Evolutionary conservation across 2,113 vertebrate genomes (phyloP).

Genomic region (Serilophus lunatus): DNA sequence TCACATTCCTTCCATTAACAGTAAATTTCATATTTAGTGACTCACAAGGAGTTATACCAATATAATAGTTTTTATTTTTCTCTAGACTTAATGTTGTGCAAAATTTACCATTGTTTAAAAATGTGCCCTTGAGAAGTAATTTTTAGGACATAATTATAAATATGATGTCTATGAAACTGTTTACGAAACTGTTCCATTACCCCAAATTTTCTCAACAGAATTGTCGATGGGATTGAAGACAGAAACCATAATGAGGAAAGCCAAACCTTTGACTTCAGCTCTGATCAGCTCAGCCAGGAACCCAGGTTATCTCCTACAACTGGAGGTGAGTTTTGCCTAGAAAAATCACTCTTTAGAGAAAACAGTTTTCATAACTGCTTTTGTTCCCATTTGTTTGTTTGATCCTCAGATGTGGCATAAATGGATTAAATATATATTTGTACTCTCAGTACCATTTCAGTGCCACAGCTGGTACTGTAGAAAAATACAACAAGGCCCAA

Average conservation of each 20-base stretch:
- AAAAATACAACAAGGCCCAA: neutral
- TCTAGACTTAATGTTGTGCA: neutral
- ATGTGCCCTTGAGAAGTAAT: neutral
- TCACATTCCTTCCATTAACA: neutral
- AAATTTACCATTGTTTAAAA: neutral
- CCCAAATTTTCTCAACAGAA: slow-evolving; percentile 57
- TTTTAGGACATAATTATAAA: neutral
- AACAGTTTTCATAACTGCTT: neutral
- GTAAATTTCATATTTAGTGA: neutral
- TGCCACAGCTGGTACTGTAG: neutral
- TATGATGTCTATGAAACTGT: neutral
- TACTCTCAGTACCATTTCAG: neutral
- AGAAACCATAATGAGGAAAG: slow-evolving; percentile 70
- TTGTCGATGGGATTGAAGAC: slow-evolving; percentile 82
- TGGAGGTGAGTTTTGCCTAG: slow-evolving; percentile 63
- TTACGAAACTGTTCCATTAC: neutral
- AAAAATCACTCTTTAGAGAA: neutral
- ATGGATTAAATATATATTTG: neutral
- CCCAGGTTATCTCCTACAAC: slow-evolving; percentile 65
- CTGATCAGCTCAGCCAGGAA: slow-evolving; percentile 72
- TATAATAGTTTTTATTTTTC: neutral
- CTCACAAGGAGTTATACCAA: neutral
- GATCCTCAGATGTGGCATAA: neutral
- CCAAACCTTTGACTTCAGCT: slow-evolving; percentile 78
- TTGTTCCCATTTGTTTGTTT: neutral